phyloP scores from a whole-genome alignment of 1,140 invertebrate genomes.

The Saxidomus purpurata region DNA sequence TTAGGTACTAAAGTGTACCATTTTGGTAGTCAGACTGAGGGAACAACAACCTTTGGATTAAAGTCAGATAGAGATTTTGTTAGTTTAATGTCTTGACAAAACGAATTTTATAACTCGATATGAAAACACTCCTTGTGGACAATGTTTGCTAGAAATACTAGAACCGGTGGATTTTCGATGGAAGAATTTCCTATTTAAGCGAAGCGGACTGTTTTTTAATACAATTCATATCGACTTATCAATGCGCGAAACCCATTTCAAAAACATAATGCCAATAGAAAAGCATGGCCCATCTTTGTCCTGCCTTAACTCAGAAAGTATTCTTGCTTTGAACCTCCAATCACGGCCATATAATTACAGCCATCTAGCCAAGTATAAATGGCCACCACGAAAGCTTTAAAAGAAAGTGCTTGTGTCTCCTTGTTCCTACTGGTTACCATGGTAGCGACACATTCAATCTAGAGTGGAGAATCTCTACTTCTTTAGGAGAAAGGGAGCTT shows the following conservation, averaged over 20 bases:
- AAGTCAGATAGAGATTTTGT: slow-evolving; percentile 20
- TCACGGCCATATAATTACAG: background rate
- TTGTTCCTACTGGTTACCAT: background rate
- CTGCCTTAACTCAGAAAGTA: background rate
- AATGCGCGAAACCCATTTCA: too few relatives aligned
- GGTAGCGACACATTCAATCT: background rate
- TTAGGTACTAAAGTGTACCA: background rate
- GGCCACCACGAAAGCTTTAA: background rate
- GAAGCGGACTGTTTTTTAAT: background rate
- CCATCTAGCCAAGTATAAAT: background rate
- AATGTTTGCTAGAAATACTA: background rate
- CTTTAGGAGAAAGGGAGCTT: slow-evolving; percentile 10
- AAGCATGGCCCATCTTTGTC: background rate
- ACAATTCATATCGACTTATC: background rate
- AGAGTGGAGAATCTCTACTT: slow-evolving; percentile 22
- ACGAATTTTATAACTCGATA: background rate
- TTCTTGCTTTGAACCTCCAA: background rate
- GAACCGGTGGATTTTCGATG: background rate
- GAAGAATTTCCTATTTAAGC: background rate
- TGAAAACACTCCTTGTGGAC: background rate
- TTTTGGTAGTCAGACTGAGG: too few relatives aligned
- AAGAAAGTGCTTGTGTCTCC: background rate
- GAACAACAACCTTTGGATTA: slow-evolving; percentile 17
- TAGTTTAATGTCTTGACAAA: background rate
- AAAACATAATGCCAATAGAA: background rate